Base-by-base conservation (phyloP, 2,888 invertebrate species). In the Mimumesa dahlbomi region DNA sequence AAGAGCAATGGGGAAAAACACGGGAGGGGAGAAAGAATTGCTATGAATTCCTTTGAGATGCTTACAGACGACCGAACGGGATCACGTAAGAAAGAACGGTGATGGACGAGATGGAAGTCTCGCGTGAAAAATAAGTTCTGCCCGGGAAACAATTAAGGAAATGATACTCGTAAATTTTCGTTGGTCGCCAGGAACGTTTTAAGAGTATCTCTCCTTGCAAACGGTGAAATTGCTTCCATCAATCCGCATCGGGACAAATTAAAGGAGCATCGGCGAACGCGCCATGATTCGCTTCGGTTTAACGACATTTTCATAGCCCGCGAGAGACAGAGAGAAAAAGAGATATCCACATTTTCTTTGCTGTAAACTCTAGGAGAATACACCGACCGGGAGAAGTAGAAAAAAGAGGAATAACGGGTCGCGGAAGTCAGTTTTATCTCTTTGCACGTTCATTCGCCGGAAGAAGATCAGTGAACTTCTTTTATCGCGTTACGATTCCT, bases 181-280 rank as follows among this genome's bases (percentile, higher is more conserved):
- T 57, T 46, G 75, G 66, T 62, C 71, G 31, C 63, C n/a, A 63
- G 76, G 69, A 73, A 73, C 81, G 67, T 81, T 85, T 84, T 81
- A 83, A 84, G 75, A 73, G 73, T 79, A 72, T 57, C 71, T 57
- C 71, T 74, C 57, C 67, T 65, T 31, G 62, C 68, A 66, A 78
- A 81, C 81, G 82, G 82, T 81, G 78, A 85, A 87, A 87, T 87
- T 86, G 83, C 85, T 84, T 82, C 85, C 85, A 87, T 87, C 87
- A 87, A 87, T 87, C 83, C 77, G 72, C 42, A 59, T 77, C 72
- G 68, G 75, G 84, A 85, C 87, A 86, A 87, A 83, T 86, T 85
- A 84, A 85, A 81, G 80, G 77, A 81, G 77, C 77, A 82, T 83
- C 75, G 74, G 59, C 61, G 58, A 70, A 58, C 57, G 54, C 38